Evolutionary conservation across 2,113 vertebrate species (phyloP).

Genomic region (Myotis davidii): DNA sequence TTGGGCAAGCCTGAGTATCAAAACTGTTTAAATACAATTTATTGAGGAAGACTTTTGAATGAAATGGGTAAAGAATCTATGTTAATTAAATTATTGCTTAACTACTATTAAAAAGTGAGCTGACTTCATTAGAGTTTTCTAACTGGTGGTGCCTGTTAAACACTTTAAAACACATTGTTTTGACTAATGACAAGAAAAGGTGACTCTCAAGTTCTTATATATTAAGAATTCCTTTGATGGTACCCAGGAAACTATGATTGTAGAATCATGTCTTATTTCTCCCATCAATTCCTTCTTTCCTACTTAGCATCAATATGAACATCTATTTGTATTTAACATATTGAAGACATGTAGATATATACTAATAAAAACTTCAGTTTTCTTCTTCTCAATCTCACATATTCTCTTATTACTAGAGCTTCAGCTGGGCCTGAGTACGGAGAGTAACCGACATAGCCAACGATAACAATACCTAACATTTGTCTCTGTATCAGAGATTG

Average conservation of each 20-base stretch:
- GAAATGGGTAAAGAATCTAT: neutral
- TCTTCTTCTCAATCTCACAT: neutral
- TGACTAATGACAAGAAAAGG: slow-evolving; percentile 29
- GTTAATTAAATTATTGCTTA: slow-evolving; percentile 32
- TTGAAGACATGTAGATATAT: neutral
- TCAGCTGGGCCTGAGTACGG: neutral
- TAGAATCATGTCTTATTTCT: neutral
- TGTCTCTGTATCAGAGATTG: neutral
- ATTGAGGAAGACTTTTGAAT: slow-evolving; percentile 47
- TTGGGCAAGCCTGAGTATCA: neutral
- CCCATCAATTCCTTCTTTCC: neutral
- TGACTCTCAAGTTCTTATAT: neutral
- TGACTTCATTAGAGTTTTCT: slow-evolving; percentile 8
- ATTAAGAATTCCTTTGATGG: neutral
- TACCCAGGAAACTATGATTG: neutral
- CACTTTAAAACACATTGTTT: slow-evolving; percentile 42
- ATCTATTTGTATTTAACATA: neutral
- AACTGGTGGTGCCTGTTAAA: slow-evolving; percentile 13
- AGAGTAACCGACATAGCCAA: neutral
- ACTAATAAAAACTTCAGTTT: neutral
- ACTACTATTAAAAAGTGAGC: neutral
- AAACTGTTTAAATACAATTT: slow-evolving; percentile 51
- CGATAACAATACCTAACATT: neutral
- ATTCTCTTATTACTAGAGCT: neutral
- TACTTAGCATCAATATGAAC: neutral